Evolutionary conservation across 2,888 invertebrate genomes (phyloP).

Genomic region (Hemistola chrysoprasaria): DNA sequence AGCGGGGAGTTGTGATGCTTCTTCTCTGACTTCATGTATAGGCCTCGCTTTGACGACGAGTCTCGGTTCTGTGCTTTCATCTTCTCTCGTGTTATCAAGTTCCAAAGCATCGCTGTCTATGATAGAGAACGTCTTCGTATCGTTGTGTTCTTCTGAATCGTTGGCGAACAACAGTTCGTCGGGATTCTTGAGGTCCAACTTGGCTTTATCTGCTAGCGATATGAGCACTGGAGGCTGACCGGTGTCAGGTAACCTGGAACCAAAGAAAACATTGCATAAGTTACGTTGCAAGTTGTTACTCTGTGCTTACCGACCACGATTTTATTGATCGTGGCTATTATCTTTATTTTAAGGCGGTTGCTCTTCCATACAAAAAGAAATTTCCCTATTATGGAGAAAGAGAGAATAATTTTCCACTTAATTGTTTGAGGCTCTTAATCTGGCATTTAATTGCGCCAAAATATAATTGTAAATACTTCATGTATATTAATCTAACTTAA

Average conservation of each 20-base stretch:
- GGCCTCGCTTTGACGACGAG: slow-evolving; percentile 70
- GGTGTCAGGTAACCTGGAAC: slow-evolving; percentile 84
- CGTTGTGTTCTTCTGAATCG: slow-evolving; percentile 69
- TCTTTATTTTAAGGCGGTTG: no score
- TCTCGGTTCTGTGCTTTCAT: slow-evolving; percentile 59
- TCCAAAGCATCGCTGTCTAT: slow-evolving; percentile 53
- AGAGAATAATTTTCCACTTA: no score
- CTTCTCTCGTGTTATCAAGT: slow-evolving; percentile 48
- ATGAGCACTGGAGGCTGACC: slow-evolving; percentile 83
- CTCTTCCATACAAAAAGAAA: no score
- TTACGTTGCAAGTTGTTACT: not conserved
- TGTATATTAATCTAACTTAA: no score
- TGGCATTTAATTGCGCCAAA: no score
- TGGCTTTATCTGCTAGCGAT: slow-evolving; percentile 83
- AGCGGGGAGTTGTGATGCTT: slow-evolving; percentile 54
- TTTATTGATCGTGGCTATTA: no score
- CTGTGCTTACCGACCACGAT: no score
- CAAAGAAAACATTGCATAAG: slow-evolving; percentile 25
- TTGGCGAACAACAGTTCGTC: slow-evolving; percentile 78
- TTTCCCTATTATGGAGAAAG: no score
- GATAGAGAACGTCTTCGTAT: slow-evolving; percentile 65
- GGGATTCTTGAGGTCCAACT: slow-evolving; percentile 81
- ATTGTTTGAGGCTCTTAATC: no score
- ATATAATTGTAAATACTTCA: no score
- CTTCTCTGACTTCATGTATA: slow-evolving; percentile 67